Conservation (phyloP, 2,797 vertebrate genomes). For the Anguilla megastoma region DNA sequence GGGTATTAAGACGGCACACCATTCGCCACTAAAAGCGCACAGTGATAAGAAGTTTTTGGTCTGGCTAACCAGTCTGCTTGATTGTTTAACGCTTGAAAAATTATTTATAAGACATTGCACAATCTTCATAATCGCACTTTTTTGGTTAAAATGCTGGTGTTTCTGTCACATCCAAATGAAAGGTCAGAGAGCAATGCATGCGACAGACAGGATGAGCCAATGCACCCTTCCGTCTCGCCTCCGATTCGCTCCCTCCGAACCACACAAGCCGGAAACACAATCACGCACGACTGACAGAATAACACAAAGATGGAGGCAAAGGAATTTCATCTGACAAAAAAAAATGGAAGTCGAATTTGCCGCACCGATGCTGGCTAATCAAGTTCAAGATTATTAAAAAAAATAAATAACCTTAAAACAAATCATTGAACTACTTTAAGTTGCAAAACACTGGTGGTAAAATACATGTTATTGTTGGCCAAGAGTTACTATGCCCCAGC, state of each 20-base stretch:
- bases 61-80: background rate
- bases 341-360: background rate
- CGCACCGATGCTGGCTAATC: background rate
- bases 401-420: background rate
- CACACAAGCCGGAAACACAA: too few relatives aligned
- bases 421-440: background rate
- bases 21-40: background rate
- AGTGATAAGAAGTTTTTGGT: background rate
- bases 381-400: background rate
- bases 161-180: background rate
- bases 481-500: background rate
- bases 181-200: background rate
- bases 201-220: background rate
- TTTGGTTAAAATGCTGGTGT: background rate
- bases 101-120: background rate
- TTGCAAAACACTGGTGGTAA: background rate
- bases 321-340: background rate
- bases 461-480: background rate
- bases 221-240: too few relatives aligned
- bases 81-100: background rate
- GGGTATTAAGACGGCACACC: background rate
- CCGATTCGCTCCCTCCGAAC: too few relatives aligned
- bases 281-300: background rate
- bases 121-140: background rate
- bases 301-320: background rate